These are phyloP conservation scores for Acipenser ruthenus DNA, from an alignment of 2,797 vertebrate genomes.

Conservation along the genomic window DNA sequence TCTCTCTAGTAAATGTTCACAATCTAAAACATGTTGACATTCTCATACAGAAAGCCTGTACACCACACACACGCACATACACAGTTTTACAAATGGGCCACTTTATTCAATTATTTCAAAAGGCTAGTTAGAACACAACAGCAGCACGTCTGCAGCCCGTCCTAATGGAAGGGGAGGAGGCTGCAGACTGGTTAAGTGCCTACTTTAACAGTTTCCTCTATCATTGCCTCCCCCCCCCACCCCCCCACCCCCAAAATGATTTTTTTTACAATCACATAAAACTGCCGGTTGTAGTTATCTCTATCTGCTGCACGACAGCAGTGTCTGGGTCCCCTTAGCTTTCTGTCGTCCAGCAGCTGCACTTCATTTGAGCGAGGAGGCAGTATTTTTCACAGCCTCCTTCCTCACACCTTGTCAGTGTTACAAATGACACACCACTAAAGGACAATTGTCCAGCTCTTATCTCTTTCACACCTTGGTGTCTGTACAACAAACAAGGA, in stretches of 20 bases:
- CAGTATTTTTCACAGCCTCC: constrained; percentile 8
- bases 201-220: constrained; percentile 28
- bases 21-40: constrained; percentile 6
- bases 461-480: constrained; percentile 20
- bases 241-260: background rate
- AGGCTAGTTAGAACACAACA: constrained; percentile 29
- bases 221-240: background rate
- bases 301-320: constrained; percentile 11
- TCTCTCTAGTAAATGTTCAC: too few relatives aligned
- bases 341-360: constrained; percentile 7
- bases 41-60: constrained; percentile 7
- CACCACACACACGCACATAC: background rate
- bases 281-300: constrained; percentile 13
- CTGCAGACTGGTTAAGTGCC: constrained; percentile 28
- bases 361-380: constrained; percentile 5
- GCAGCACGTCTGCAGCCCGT: constrained; percentile 16
- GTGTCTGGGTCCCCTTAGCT: background rate
- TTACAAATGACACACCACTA: constrained; percentile 22
- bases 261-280: constrained; percentile 14
- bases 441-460: constrained; percentile 17
- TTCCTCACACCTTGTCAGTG: constrained; percentile 20
- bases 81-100: constrained; percentile 17
- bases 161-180: constrained; percentile 10
- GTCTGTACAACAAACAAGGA: constrained; percentile 26
- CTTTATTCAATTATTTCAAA: constrained; percentile 38